Evolutionary conservation across 2,113 vertebrate genomes (phyloP), one percentile per base, ranked within the genome.

Genomic region (Dicaeum eximium): DNA sequence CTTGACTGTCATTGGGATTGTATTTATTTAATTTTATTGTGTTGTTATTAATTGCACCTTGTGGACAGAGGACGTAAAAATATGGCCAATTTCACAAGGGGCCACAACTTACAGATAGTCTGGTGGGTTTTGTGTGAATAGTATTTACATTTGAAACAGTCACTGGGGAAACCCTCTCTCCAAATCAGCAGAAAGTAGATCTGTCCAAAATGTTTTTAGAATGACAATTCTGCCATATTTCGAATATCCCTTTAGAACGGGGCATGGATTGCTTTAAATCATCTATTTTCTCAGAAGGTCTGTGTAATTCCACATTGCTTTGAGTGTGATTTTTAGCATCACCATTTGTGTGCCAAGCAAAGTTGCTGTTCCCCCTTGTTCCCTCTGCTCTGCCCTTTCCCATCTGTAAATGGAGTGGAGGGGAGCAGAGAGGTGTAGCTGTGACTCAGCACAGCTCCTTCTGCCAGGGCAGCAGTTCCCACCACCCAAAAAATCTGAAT

Each of bases 11-110:
- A 95, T 95, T 97, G 74, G 94, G 92, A 81, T 96, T 94, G 56
- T 98, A 98, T 98, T 98, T 98, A 98, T 98, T 98, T 98, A 97
- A 98, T 97, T 97, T 97, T 98, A 98, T 98, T 97, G 56, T 97
- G 72, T 93, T 96, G 96, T 97, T 97, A 86, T 94, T 90, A 95
- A 96, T 95, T 97, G 98, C 96, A 98, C 96, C 97, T 98, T 98
- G 97, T 97, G 96, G 94, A 91, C 96, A 93, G 84, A 95, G 75
- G 79, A 88, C 92, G 5, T 95, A 93, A 92, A 92, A 74, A 80
- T 92, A 92, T 78, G 89, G 91, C 83, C 82, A 75, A 61, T 97
- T 96, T 93, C 93, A 90, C 90, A 94, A 97, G 94, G 91, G 95
- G 95, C 93, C 96, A 58, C 94, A 85, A 66, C 94, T 96, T 96